Evolutionary conservation across 1,140 invertebrate genomes (phyloP).

Genomic region (Reticulitermes speratus): DNA sequence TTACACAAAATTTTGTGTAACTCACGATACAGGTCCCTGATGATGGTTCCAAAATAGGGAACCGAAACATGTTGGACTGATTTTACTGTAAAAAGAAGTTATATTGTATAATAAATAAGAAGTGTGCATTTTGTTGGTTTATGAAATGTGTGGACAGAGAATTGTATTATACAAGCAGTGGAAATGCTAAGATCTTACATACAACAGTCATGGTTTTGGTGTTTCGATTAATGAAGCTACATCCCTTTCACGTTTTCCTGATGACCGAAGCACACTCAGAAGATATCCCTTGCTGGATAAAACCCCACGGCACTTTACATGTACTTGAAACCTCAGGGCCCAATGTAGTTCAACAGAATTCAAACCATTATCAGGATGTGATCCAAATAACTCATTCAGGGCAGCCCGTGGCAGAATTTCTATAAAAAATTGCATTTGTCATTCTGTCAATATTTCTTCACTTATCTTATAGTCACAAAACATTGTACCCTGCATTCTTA

Average conservation of each 20-base stretch:
- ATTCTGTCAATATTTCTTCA: not conserved
- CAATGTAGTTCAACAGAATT: slow-evolving; percentile 55
- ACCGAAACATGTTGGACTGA: too few species aligned
- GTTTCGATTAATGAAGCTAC: not conserved
- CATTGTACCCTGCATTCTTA: too few species aligned
- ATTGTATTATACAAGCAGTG: not conserved
- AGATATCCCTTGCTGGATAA: slow-evolving; percentile 84
- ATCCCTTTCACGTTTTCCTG: not conserved
- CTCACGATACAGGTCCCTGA: too few species aligned
- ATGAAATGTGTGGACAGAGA: too few species aligned
- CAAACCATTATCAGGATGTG: slow-evolving; percentile 40
- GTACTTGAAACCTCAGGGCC: slow-evolving; percentile 79
- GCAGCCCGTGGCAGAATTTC: slow-evolving; percentile 59
- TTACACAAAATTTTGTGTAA: too few species aligned
- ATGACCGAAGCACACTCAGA: slow-evolving; percentile 41
- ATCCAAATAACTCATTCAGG: slow-evolving; percentile 53
- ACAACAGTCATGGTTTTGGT: not conserved
- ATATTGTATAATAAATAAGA: too few species aligned
- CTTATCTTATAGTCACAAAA: too few species aligned
- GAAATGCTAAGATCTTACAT: not conserved
- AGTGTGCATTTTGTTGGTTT: too few species aligned
- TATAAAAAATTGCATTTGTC: slow-evolving; percentile 42
- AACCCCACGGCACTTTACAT: slow-evolving; percentile 87
- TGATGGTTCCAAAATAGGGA: too few species aligned
- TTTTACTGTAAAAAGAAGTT: too few species aligned